These are phyloP conservation scores for Leucoma salicis DNA, from an alignment of 2,888 invertebrate genomes.

Conservation along the genomic window DNA sequence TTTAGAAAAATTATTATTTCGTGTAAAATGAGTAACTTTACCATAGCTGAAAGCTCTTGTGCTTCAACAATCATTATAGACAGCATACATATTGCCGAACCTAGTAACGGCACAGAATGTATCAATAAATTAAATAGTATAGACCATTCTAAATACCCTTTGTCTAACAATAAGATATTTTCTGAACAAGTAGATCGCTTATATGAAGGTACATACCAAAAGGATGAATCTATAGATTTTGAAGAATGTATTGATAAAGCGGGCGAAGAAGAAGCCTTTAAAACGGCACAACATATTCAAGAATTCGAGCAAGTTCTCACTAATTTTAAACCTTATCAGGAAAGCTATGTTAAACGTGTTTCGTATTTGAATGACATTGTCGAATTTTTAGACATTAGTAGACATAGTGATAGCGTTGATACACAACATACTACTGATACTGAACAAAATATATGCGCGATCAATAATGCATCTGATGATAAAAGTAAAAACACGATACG, in stretches of 20 bases:
- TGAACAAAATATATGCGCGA: neutral
- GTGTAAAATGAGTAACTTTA: too few species aligned
- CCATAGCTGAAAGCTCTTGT: too few species aligned
- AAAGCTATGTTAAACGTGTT: neutral
- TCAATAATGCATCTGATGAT: neutral
- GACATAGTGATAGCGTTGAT: neutral
- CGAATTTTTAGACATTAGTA: constrained; percentile 7
- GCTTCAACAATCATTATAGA: neutral
- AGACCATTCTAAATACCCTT: neutral
- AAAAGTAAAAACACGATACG: too few species aligned
- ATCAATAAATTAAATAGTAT: neutral
- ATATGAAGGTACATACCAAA: neutral
- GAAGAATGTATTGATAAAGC: constrained; percentile 6
- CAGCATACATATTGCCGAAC: neutral
- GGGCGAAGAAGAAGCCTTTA: neutral
- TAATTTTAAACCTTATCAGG: constrained; percentile 1
- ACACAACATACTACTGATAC: neutral
- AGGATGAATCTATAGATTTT: constrained; percentile 3
- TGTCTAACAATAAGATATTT: constrained; percentile 1
- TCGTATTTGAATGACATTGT: neutral
- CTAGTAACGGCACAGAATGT: neutral
- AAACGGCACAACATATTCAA: constrained; percentile 2
- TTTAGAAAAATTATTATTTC: too few species aligned
- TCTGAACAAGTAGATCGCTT: constrained; percentile 1
- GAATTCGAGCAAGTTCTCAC: constrained; percentile 19